Evolutionary conservation across 2,113 vertebrate genomes (phyloP), one percentile per base, ranked within the genome.

Genomic region (Grammomys surdaster): DNA sequence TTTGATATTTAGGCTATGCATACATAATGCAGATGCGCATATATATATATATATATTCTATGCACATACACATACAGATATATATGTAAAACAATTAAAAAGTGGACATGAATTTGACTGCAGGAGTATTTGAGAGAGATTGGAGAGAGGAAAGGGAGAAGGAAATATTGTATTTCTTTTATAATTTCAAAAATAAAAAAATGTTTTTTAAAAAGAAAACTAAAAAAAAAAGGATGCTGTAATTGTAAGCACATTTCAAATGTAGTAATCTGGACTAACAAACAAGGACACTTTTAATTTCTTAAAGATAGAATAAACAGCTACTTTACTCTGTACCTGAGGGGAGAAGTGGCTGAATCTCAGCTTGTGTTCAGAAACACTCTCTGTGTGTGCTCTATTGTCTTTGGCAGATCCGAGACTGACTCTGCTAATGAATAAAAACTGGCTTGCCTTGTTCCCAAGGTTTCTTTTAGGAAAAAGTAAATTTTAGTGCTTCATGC

Each of bases 391-490:
- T 33, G 31, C 5, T 33, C 26, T 88, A 51, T 20, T 69, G 28
- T 67, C 60, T 84, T 94, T 88, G 84, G 85, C 26, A 86, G 67
- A 86, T 58, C 72, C 26, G 28, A 89, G 77, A 40, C 9, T 95
- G 93, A 54, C 82, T 80, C 5, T 85, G 72, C 70, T 22, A 76
- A 40, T 75, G 78, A 70, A 95, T 73, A 89, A 78, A 82, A 91
- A 9, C 8, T 40, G 26, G 6, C 24, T 80, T 96, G 5, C 28
- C 33, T 85, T 58, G 24, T 94, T 92, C 28, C 81, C 24, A 85
- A 51, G 51, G 4, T 63, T 95, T 93, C 11, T 89, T 97, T 96
- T 70, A 77, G 10, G 10, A 88, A 90, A 92, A 84, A 6, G 24
- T 75, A 92, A 73, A 60, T 86, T 95, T 86, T 85, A 28, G 7